Percentiles rank a stretch among this genome's conserved stretches.
phyloP scores from a whole-genome alignment of 2,888 invertebrate species.

The Neoascia interrupta region DNA sequence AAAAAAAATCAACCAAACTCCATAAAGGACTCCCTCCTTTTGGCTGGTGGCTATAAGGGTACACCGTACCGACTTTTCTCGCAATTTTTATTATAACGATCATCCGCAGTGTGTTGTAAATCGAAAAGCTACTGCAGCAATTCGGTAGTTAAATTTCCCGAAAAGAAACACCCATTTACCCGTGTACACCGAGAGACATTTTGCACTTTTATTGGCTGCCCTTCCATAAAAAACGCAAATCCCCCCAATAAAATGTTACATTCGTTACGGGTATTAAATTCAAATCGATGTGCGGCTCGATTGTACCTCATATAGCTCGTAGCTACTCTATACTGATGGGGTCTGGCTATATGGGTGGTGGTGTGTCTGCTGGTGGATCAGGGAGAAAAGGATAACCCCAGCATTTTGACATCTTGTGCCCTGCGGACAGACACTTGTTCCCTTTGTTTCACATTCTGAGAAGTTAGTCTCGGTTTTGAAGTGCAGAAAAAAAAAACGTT shows the following conservation, averaged over 20 bases:
- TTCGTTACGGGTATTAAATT: slow-evolving; percentile 65
- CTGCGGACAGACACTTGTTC: slow-evolving; percentile 47
- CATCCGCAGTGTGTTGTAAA: slow-evolving; percentile 62
- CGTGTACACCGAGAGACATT: slow-evolving; percentile 44
- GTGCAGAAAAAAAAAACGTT: too few species aligned
- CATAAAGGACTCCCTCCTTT: neutral
- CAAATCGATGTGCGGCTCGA: slow-evolving; percentile 52
- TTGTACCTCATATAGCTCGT: too few species aligned
- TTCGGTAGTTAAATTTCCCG: slow-evolving; percentile 57
- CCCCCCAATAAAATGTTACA: slow-evolving; percentile 65
- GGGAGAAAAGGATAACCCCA: slow-evolving; percentile 36
- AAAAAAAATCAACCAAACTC: neutral
- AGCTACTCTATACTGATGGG: too few species aligned
- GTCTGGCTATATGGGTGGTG: too few species aligned
- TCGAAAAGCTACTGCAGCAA: slow-evolving; percentile 61
- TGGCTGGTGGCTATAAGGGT: neutral
- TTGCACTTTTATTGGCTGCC: slow-evolving; percentile 58
- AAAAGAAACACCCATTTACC: slow-evolving; percentile 47
- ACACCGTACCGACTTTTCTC: neutral
- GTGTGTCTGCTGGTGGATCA: neutral
- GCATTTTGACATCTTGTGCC: slow-evolving; percentile 41
- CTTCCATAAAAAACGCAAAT: slow-evolving; percentile 49
- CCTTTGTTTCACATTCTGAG: slow-evolving; percentile 5
- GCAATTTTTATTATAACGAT: slow-evolving; percentile 51
- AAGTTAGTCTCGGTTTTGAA: too few species aligned